A percentile compares a stretch with the other conserved stretches of the same genome.
Evolutionary conservation across 2,113 vertebrate species (phyloP).

Genomic region (Leptodactylus fuscus): DNA sequence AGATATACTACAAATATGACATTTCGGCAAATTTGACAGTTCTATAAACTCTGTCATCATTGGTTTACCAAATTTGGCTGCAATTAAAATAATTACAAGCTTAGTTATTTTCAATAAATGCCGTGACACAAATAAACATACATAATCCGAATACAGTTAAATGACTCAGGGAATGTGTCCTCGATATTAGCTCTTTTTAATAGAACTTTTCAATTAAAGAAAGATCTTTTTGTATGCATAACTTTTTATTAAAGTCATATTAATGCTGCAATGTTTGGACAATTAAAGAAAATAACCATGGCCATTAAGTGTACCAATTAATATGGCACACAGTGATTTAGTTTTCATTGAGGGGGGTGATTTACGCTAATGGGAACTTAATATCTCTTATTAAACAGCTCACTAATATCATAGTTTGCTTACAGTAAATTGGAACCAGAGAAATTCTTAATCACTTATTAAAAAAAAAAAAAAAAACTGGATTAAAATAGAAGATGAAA

Average conservation of each 20-base stretch:
- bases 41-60: too few relatives aligned
- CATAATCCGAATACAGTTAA: background rate
- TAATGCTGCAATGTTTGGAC: background rate
- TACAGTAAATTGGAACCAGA: slow-evolving; percentile 75
- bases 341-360: slow-evolving; percentile 72
- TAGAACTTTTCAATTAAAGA: background rate
- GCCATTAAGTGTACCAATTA: slow-evolving; percentile 70
- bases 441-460: slow-evolving; percentile 74
- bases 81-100: background rate
- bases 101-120: background rate
- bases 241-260: slow-evolving; percentile 11
- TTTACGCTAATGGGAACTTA: slow-evolving; percentile 80
- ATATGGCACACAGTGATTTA: slow-evolving; percentile 64
- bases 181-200: background rate
- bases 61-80: too few relatives aligned
- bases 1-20: too few relatives aligned
- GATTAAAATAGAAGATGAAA: too few relatives aligned
- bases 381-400: slow-evolving; percentile 81
- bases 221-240: background rate
- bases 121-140: background rate
- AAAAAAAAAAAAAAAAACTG: slow-evolving; percentile 64
- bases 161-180: background rate
- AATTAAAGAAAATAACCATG: slow-evolving; percentile 41
- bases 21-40: too few relatives aligned
- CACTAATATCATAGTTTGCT: slow-evolving; percentile 76